phyloP scores from a whole-genome alignment of 2,888 invertebrate species.

The Catonia carolina region DNA sequence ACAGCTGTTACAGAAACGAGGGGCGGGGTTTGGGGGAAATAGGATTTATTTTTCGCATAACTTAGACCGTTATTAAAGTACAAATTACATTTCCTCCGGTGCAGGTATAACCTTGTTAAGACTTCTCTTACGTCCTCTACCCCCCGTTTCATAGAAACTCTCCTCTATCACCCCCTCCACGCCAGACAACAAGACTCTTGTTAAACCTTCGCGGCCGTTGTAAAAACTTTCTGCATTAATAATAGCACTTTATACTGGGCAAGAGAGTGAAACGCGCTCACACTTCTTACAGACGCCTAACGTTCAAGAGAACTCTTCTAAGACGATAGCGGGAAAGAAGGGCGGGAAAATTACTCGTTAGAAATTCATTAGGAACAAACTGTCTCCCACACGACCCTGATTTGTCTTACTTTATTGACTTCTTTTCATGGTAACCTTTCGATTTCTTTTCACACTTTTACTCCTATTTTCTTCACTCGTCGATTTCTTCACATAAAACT shows the following conservation, averaged over 20 bases:
- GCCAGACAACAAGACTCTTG: conserved; percentile 8
- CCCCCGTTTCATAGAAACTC: neutral
- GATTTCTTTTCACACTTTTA: no score
- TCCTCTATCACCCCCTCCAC: neutral
- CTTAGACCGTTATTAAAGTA: conserved; percentile 13
- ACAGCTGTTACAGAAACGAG: conserved; percentile 5
- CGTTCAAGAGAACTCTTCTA: no score
- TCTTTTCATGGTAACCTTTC: no score
- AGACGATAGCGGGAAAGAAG: neutral
- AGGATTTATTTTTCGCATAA: conserved; percentile 15
- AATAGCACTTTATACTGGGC: conserved; percentile 4
- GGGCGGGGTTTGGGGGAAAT: neutral
- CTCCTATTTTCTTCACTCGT: no score
- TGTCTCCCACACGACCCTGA: conserved; percentile 7
- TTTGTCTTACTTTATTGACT: conserved; percentile 2
- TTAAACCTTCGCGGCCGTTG: conserved; percentile 9
- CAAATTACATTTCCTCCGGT: conserved; percentile 9
- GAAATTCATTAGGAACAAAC: conserved; percentile 12
- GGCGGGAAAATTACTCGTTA: conserved; percentile 9
- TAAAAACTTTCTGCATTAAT: conserved; percentile 11
- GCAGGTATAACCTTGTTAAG: conserved; percentile 11
- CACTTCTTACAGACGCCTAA: no score
- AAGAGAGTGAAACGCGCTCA: neutral
- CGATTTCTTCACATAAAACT: no score
- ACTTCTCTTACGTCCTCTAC: neutral